Base-by-base conservation (phyloP, 35 echinoderm and acorn worm genomes). In the Eucidaris tribuloides region DNA sequence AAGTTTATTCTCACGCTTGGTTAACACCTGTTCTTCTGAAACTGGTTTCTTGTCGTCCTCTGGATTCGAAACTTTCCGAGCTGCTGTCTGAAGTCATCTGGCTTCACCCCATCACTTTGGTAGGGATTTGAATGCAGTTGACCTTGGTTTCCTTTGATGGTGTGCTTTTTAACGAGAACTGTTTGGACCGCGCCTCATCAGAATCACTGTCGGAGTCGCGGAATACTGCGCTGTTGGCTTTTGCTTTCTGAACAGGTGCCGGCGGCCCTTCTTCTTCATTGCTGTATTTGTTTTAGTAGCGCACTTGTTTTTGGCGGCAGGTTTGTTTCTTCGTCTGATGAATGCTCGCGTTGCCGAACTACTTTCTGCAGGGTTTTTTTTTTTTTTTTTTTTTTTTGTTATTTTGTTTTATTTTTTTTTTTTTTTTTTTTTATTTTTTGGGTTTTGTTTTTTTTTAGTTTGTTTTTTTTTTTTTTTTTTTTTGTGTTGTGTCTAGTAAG, bases 21-120 rank as follows among this genome's bases (percentile, higher is more conserved):
- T 92, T 42, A 92, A 80, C 7, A 86, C 83, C 58, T 87, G 82
- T 64, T 87, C 88, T 65, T 88, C 85, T 31, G 7, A 20, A 15
- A 60, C 33, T 78, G 66, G 64, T 29, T 46, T 72, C 5, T 78
- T 64, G 11, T 82, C 65, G 18, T 59, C 84, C 19, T 92, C 90
- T n/a, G 5, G 79, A 81, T 29, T 87, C 83, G 11, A 77, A 86
- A 27, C 82, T 84, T 13, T 91, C 89, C 7, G 54, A 65, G 27
- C 63, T 71, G 68, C 81, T 78, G 30, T 86, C 83, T 34, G 63
- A 77, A 43, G 54, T 70, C 6, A 22, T 32, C 59, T 58, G 46
- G 1, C 30, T 77, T 18, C 76, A 13, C 1, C 48, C 78, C 64
- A 56, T 82, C 31, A 80, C 44, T 4, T 25, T 84, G 2, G 55